Evolutionary conservation across 2,888 invertebrate species (phyloP), one percentile per base, ranked within the genome.

Genomic region (Lacanobia wlatinum): DNA sequence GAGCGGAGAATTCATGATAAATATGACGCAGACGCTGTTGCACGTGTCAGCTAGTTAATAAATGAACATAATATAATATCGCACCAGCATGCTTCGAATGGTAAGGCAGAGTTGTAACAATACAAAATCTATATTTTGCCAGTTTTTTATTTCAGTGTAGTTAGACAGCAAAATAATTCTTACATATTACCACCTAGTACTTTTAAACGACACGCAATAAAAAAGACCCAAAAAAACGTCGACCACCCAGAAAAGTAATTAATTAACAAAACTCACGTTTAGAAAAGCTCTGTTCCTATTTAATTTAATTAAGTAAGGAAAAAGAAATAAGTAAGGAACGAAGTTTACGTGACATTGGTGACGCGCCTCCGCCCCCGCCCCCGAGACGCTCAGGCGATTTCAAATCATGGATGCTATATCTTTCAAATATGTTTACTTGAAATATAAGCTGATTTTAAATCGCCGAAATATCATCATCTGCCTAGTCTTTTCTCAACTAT

Each of bases 251-350:
- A 53, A 66, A 60, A 48, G 28, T 58, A 48, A 60, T 66, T 74
- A 74, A 71, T 53, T 74, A 74, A 59, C 18, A 23, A 10, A 50
- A 21, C 5, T 23, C 40, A 23, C 40, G 66, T 48, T 74, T 53
- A 59, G 9, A 59, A 73, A 64, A 71, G 9, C 16, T 46, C 34
- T 16, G 43, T 46, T n/a, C 52, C 55, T 58, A 21, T 64, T 73
- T 63, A 43, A 72, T 72, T 73, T 56, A 62, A 73, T 73, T 73
- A 56, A 8, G 18, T 3, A 56, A 34, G 38, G 16, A 58, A 48
- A 18, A 14, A 43, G 34, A 48, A 48, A 48, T 73, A 56, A 8
- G 21, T 3, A 50, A 34, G 23, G 9, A 58, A 56, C 48, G 1
- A 40, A 61, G 10, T 73, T 72, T 28, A 56, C 40, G 23, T n/a